Evolutionary conservation across 2,113 vertebrate species (phyloP).

Genomic region (Tyrannus savana): DNA sequence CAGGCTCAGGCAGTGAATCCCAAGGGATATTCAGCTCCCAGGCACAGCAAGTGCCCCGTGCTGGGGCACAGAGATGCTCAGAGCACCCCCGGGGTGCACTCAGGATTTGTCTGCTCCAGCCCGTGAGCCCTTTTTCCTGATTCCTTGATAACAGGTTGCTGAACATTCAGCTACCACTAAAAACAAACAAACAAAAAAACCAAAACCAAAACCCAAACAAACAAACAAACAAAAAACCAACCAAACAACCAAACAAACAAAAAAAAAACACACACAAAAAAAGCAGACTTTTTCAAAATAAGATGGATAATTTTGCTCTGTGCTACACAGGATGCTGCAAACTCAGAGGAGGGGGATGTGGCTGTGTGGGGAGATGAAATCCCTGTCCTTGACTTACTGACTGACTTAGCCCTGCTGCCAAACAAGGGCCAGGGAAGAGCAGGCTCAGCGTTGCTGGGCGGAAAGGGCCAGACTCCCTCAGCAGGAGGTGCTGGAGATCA

Average conservation of each 20-base stretch:
- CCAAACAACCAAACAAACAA: too few relatives aligned
- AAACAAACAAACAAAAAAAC: too few relatives aligned
- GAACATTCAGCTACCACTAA: background rate
- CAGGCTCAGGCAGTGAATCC: background rate
- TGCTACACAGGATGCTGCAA: rapidly evolving
- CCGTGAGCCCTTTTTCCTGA: background rate
- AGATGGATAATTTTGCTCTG: rapidly evolving
- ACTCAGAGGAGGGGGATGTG: rapidly evolving
- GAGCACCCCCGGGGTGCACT: background rate
- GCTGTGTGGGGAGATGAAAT: background rate
- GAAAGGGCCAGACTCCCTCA: conserved; percentile 52
- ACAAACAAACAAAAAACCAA: too few relatives aligned
- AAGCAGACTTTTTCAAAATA: background rate
- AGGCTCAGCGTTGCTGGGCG: background rate
- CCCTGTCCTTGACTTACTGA: background rate
- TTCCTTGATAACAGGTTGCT: too few relatives aligned
- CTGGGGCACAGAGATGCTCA: background rate
- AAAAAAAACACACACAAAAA: too few relatives aligned
- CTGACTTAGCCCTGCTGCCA: background rate
- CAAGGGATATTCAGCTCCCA: too few relatives aligned
- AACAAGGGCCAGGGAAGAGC: background rate
- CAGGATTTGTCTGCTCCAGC: rapidly evolving
- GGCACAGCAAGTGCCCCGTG: background rate
- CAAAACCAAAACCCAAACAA: too few relatives aligned
- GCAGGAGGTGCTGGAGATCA: conserved; percentile 50